phyloP scores from a whole-genome alignment of 2,113 vertebrate species.

The Nanger granti region DNA sequence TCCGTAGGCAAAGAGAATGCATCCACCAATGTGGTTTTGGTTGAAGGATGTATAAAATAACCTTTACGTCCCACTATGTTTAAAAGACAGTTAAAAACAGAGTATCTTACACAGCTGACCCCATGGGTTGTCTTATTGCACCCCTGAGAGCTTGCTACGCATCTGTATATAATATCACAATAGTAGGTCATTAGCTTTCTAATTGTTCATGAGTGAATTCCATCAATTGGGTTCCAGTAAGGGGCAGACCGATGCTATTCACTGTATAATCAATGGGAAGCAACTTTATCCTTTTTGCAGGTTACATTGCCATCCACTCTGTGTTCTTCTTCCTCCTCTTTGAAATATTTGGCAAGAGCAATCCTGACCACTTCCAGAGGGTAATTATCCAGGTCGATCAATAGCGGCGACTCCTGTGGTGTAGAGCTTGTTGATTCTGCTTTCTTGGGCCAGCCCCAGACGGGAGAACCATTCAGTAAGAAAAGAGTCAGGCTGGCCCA shows the following conservation, averaged over 20 bases:
- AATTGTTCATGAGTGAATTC: rapidly evolving
- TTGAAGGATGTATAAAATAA: background rate
- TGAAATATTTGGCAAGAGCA: background rate
- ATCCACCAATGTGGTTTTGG: background rate
- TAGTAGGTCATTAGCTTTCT: background rate
- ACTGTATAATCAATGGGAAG: rapidly evolving
- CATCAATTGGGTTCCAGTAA: background rate
- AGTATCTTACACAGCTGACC: too few species aligned
- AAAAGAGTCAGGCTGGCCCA: background rate
- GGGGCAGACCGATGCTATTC: rapidly evolving
- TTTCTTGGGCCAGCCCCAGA: background rate
- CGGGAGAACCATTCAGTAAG: background rate
- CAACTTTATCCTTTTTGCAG: background rate
- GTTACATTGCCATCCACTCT: background rate
- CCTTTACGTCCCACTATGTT: rapidly evolving
- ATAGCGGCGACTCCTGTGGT: background rate
- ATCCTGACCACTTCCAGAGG: background rate
- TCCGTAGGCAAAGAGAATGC: background rate
- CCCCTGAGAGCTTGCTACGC: background rate
- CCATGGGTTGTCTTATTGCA: rapidly evolving
- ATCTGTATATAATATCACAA: background rate
- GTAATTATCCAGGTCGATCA: too few species aligned
- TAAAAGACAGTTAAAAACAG: background rate
- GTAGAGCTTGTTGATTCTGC: background rate
- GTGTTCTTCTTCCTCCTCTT: background rate